Percentiles rank a stretch among this genome's conserved stretches.
phyloP scores from a whole-genome alignment of 2,888 invertebrate genomes.

The Nomada hirtipes region DNA sequence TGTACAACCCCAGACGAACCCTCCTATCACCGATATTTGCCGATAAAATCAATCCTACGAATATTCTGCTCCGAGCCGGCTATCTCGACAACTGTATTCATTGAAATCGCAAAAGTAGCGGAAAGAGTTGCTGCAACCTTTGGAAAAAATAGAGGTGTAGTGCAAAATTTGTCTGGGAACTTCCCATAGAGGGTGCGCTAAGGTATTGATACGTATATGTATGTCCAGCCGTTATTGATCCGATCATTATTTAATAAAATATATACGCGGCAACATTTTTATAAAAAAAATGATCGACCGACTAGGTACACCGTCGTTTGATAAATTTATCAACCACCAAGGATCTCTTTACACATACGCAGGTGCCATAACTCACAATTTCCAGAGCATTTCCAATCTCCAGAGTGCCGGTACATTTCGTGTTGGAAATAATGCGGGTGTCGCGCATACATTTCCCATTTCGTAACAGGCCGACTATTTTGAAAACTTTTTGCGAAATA shows the following conservation, averaged over 20 bases:
- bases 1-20: conserved; percentile 54
- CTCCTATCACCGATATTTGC: conserved; percentile 33
- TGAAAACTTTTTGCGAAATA: conserved; percentile 3
- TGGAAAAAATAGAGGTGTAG: too few species aligned
- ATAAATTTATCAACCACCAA: conserved; percentile 39
- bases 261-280: conserved; percentile 15
- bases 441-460: conserved; percentile 34
- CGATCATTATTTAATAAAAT: conserved; percentile 17
- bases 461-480: background rate
- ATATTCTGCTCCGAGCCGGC: too few species aligned
- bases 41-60: conserved; percentile 33
- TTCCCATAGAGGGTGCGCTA: too few species aligned
- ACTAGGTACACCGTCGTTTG: conserved; percentile 28
- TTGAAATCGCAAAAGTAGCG: too few species aligned
- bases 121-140: too few species aligned
- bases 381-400: conserved; percentile 21
- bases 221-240: background rate
- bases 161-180: too few species aligned
- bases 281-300: conserved; percentile 33
- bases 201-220: too few species aligned
- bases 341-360: background rate
- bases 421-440: conserved; percentile 4
- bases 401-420: conserved; percentile 9
- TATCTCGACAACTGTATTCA: background rate
- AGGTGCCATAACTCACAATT: conserved; percentile 39